These are phyloP conservation scores for Subacronicta megacephala DNA, from an alignment of 2,888 invertebrate genomes.

Conservation along the genomic window DNA sequence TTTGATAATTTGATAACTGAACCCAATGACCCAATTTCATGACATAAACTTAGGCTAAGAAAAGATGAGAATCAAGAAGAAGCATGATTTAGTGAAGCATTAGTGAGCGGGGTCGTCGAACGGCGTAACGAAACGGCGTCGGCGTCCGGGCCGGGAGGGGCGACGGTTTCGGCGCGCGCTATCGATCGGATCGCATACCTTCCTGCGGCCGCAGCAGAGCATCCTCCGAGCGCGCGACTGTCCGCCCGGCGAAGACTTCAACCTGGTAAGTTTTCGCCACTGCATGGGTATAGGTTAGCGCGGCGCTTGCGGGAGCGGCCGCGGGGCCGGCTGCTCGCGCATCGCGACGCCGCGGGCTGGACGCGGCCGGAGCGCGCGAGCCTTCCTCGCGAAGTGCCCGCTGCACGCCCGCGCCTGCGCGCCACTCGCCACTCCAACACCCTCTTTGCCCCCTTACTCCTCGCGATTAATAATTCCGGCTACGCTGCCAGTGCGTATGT, in stretches of 20 bases:
- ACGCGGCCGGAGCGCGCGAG: conserved; percentile 88
- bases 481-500: conserved; percentile 89
- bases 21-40: conserved; percentile 31
- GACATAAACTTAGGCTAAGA: conserved; percentile 25
- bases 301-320: conserved; percentile 88
- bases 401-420: conserved; percentile 80
- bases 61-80: conserved; percentile 60
- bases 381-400: conserved; percentile 86
- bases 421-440: conserved; percentile 67
- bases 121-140: conserved; percentile 73
- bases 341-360: conserved; percentile 81
- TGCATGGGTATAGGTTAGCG: conserved; percentile 93
- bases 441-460: conserved; percentile 81
- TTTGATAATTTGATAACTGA: conserved; percentile 35
- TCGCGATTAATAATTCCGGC: conserved; percentile 88
- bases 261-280: conserved; percentile 95
- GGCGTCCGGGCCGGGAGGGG: conserved; percentile 87
- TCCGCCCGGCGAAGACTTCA: conserved; percentile 92
- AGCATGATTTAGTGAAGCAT: conserved; percentile 76
- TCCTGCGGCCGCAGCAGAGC: conserved; percentile 98
- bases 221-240: conserved; percentile 94
- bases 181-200: conserved; percentile 92
- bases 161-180: conserved; percentile 86
- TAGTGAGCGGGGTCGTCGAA: conserved; percentile 86
- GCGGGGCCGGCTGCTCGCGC: conserved; percentile 85